Base-by-base conservation (phyloP, 2,888 invertebrate species). In the Mythimna lalbum region DNA sequence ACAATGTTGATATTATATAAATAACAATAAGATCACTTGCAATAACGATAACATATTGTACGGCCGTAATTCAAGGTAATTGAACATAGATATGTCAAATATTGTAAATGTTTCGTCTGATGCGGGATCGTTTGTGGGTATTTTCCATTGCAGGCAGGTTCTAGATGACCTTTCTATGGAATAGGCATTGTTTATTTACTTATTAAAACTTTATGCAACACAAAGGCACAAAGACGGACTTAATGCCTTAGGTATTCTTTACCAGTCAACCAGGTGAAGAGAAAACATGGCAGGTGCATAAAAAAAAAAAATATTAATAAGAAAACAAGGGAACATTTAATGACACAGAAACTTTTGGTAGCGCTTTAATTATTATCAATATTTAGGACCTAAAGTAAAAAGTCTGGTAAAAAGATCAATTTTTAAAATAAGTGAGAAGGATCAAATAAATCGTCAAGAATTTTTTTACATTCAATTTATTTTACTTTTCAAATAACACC, bases 401-500 rank as follows among this genome's bases (percentile, higher is more conserved):
- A 39, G 14, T 39, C 14, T 39, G 14, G 39, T 14, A 39, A 14
- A 14, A 14, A 12, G 2, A 39, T 39, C 14, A 3, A 39, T 39
- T 39, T 39, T 39, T 12, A 10, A 14, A 14, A 2, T 39, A 14
- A 39, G 14, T 39, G 12, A 4, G 39, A 19, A 47, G 47, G 14
- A 19, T 47, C 19, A 47, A 47, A 36, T 56, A 57, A 36, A 57
- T 36, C 2, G 9, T 14, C 5, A 27, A 2, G 19, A 47, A 47
- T 19, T 10, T 7, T 2, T 4, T 6, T 19, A n/a, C 9, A 31
- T 39, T 70, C 10, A 69, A n/a, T 73, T 62, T 69, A 65, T 36
- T 52, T 19, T 47, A 50, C 39, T 79, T 27, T 80, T 62, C 39
- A 89, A 68, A 63, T 60, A 78, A 49, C 81, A 79, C 92, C 93